These are phyloP conservation scores for Chiloscyllium plagiosum DNA, from an alignment of 2,113 vertebrate genomes.

Conservation along the genomic window DNA sequence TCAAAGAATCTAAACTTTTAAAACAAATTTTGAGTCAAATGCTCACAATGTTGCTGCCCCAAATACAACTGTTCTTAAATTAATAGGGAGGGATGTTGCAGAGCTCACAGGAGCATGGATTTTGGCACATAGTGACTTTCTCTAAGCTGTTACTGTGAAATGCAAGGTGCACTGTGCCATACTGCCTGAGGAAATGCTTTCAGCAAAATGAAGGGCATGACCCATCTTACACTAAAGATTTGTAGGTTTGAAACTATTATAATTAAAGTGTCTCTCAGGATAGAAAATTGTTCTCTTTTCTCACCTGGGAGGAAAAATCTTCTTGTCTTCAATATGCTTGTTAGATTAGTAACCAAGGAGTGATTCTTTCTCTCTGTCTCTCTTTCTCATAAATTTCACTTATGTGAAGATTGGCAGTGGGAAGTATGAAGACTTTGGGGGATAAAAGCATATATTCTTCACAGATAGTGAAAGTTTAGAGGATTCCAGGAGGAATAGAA, in stretches of 20 bases:
- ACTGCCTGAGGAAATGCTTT: background rate
- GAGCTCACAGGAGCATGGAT: background rate
- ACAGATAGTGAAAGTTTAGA: background rate
- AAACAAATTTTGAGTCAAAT: background rate
- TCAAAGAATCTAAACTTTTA: background rate
- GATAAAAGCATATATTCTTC: constrained; percentile 13
- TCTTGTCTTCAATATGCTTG: background rate
- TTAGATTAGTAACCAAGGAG: background rate
- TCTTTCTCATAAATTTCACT: background rate
- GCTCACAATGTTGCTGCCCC: background rate
- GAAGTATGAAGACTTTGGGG: background rate
- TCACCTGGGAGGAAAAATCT: background rate
- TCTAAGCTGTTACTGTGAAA: background rate
- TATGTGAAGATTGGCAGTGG: background rate
- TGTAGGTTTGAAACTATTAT: background rate
- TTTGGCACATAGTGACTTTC: too few species aligned
- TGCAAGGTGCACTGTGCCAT: background rate
- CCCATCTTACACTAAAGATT: background rate
- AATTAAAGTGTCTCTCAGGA: background rate
- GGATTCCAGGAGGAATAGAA: background rate
- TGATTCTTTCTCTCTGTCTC: background rate
- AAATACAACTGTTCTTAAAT: background rate
- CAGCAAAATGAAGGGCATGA: background rate
- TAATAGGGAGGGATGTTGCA: background rate
- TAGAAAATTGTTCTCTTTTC: background rate